phyloP scores from a whole-genome alignment of 2,888 invertebrate species.

The Diogma glabrata region DNA sequence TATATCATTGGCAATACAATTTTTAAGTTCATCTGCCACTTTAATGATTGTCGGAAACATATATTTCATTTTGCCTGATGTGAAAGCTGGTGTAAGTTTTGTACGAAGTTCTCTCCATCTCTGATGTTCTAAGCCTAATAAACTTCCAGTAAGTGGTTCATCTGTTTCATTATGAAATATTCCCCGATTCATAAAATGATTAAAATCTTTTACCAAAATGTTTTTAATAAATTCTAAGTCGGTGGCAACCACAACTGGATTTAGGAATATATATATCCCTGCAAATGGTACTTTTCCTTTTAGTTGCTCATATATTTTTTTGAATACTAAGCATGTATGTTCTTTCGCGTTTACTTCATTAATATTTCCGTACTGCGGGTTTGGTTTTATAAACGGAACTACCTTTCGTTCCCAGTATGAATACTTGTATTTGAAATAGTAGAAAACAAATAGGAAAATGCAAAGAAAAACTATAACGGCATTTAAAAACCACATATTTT shows the following conservation, averaged over 20 bases:
- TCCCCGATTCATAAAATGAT: background rate
- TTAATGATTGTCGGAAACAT: background rate
- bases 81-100: background rate
- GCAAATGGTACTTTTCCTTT: constrained; percentile 11
- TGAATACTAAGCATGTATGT: no score
- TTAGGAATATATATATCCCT: constrained; percentile 15
- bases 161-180: background rate
- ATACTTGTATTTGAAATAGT: no score
- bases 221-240: constrained; percentile 31
- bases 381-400: no score
- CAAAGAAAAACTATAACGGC: no score
- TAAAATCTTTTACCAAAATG: constrained; percentile 16
- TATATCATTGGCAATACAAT: background rate
- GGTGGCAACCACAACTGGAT: constrained; percentile 18
- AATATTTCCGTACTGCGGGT: no score
- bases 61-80: background rate
- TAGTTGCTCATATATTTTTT: constrained; percentile 12
- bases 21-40: background rate
- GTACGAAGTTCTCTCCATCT: background rate
- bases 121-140: background rate
- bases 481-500: no score
- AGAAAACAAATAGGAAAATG: no score
- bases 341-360: no score
- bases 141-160: background rate
- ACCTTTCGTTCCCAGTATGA: no score